A percentile compares a stretch with the other conserved stretches of the same genome.
phyloP scores from a whole-genome alignment of 1,140 invertebrate species.

The Brachystomella parvula region DNA sequence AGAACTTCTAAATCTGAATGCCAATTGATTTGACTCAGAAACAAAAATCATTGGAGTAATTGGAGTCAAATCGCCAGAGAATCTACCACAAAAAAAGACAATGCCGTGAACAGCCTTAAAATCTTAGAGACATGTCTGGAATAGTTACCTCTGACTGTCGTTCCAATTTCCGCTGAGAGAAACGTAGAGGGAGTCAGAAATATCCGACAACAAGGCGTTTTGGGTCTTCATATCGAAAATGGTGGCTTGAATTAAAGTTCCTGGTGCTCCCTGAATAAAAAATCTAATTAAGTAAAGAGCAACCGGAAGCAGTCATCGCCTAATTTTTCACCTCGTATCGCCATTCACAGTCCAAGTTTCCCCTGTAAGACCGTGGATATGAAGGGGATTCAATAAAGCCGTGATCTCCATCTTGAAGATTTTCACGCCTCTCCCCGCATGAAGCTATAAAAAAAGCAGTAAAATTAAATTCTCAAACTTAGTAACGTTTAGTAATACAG shows the following conservation, averaged over 20 bases:
- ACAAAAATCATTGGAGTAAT: conserved; percentile 11
- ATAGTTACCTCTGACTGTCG: conserved; percentile 10
- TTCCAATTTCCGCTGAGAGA: conserved; percentile 14
- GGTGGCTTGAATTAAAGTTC: conserved; percentile 9
- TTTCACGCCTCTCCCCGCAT: not conserved
- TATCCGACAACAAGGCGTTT: not conserved
- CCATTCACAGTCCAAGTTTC: conserved; percentile 1
- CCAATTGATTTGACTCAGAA: not conserved
- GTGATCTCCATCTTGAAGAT: conserved; percentile 8
- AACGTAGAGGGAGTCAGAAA: conserved; percentile 10
- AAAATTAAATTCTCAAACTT: too few species aligned
- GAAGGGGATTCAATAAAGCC: not conserved
- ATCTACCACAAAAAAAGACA: not conserved
- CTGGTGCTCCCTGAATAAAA: not conserved
- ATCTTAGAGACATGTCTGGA: not conserved
- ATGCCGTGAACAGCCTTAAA: not conserved
- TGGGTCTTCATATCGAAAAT: conserved; percentile 11
- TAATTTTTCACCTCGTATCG: not conserved
- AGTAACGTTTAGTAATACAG: not conserved
- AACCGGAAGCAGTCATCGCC: not conserved
- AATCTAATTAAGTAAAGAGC: not conserved
- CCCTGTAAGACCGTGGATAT: not conserved
- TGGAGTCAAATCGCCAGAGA: conserved; percentile 10
- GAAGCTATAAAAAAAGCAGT: too few species aligned
- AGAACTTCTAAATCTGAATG: conserved; percentile 4